Evolutionary conservation across 2,888 invertebrate genomes (phyloP).

Genomic region (Cistogaster globosa): DNA sequence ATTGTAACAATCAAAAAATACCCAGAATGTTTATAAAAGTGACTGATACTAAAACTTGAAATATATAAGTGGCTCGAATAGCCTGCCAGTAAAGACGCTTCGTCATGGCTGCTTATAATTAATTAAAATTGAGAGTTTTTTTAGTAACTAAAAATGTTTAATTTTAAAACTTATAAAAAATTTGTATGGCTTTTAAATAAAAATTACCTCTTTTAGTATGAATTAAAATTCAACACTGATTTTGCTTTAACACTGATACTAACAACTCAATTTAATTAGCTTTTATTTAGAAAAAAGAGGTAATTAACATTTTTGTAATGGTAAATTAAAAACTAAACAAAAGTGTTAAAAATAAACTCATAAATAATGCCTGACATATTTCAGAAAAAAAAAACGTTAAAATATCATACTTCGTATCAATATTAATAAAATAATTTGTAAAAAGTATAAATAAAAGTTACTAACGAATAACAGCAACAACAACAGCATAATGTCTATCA

Average conservation of each 20-base stretch:
- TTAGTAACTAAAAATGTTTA: too few relatives aligned
- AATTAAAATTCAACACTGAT: conserved; percentile 57
- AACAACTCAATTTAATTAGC: conserved; percentile 64
- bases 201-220: conserved; percentile 16
- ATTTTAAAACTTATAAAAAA: not conserved
- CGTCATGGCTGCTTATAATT: not conserved
- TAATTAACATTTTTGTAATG: conserved; percentile 6
- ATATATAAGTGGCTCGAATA: too few relatives aligned
- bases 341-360: conserved; percentile 52
- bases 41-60: too few relatives aligned
- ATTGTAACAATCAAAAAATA: too few relatives aligned
- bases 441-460: not conserved
- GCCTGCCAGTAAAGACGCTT: too few relatives aligned
- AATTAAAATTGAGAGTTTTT: too few relatives aligned
- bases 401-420: conserved; percentile 26
- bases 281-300: not conserved
- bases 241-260: conserved; percentile 43
- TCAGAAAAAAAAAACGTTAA: conserved; percentile 31
- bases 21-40: too few relatives aligned
- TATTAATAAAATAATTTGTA: conserved; percentile 27
- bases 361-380: conserved; percentile 9
- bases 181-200: not conserved
- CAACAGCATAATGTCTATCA: conserved; percentile 39
- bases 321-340: conserved; percentile 10
- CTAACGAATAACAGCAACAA: conserved; percentile 16